A percentile compares a stretch with the other conserved stretches of the same genome.
phyloP scores from a whole-genome alignment of 2,113 vertebrate species.

The Oncorhynchus masou region DNA sequence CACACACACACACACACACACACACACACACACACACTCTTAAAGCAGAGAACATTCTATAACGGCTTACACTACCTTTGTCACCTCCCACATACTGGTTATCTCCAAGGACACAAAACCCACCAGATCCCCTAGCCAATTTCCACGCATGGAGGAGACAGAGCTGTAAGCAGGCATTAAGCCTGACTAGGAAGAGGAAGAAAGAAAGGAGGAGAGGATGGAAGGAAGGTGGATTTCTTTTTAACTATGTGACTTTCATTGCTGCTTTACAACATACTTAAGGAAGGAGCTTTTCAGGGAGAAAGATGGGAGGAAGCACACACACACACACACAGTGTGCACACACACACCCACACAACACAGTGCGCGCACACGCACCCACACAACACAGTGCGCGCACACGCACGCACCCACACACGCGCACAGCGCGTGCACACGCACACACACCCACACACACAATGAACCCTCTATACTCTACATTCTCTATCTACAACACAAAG shows the following conservation, averaged over 20 bases:
- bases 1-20: slow-evolving; percentile 34
- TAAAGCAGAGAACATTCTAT: slow-evolving; percentile 21
- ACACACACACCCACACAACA: too few relatives aligned
- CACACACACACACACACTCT: slow-evolving; percentile 35
- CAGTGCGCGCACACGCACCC: not conserved
- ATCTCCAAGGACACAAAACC: slow-evolving; percentile 74
- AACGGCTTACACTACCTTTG: slow-evolving; percentile 71
- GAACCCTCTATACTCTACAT: not conserved
- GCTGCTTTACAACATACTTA: slow-evolving; percentile 62
- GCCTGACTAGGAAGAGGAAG: slow-evolving; percentile 54
- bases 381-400: not conserved
- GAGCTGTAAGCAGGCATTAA: slow-evolving; percentile 71
- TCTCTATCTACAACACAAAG: not conserved
- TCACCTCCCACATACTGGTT: slow-evolving; percentile 74
- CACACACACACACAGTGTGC: not conserved
- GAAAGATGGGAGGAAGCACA: not conserved
- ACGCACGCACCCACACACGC: too few relatives aligned
- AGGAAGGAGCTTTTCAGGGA: slow-evolving; percentile 27
- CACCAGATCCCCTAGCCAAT: slow-evolving; percentile 70
- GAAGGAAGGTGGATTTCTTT: slow-evolving; percentile 57
- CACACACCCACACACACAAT: too few relatives aligned
- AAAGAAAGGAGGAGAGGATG: slow-evolving; percentile 40
- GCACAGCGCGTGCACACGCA: too few relatives aligned
- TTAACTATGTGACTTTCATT: slow-evolving; percentile 63
- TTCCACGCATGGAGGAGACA: slow-evolving; percentile 69